Percentiles rank a stretch among this genome's conserved stretches.
Evolutionary conservation across 2,113 vertebrate species (phyloP).

Genomic region (Planiliza haematocheilus): DNA sequence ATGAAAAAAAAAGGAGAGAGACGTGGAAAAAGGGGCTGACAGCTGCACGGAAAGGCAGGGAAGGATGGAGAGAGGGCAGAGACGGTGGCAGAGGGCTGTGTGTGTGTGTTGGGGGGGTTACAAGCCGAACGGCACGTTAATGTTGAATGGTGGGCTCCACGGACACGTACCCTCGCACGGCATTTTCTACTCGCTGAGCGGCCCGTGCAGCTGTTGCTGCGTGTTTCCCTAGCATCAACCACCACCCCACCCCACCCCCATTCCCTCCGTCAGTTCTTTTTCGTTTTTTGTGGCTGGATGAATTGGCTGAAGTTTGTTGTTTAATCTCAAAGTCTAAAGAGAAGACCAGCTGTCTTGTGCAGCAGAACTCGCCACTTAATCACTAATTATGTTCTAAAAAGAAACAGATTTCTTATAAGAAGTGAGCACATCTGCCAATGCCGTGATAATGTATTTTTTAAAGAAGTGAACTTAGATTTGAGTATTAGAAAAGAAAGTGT

Average conservation of each 20-base stretch:
- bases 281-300: conserved; percentile 32
- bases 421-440: background rate
- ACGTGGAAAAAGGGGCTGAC: conserved; percentile 66
- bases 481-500: background rate
- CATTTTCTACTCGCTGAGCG: conserved; percentile 66
- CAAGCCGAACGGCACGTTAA: conserved; percentile 75
- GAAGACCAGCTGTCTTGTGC: conserved; percentile 71
- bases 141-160: conserved; percentile 75
- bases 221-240: conserved; percentile 32
- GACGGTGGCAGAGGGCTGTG: conserved; percentile 13
- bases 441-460: background rate
- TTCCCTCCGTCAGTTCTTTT: conserved; percentile 8
- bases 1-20: conserved; percentile 50
- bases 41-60: conserved; percentile 77
- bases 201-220: conserved; percentile 81
- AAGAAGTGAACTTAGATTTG: no score
- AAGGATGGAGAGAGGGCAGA: background rate
- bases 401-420: background rate
- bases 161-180: conserved; percentile 75
- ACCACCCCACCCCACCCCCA: background rate
- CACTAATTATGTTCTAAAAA: background rate
- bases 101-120: conserved; percentile 50
- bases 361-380: conserved; percentile 1
- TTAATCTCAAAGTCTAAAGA: conserved; percentile 50
- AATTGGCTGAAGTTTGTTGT: conserved; percentile 66